Percentiles rank a stretch among this genome's conserved stretches.
Evolutionary conservation across 2,113 vertebrate species (phyloP).

Genomic region (Panthera tigris): DNA sequence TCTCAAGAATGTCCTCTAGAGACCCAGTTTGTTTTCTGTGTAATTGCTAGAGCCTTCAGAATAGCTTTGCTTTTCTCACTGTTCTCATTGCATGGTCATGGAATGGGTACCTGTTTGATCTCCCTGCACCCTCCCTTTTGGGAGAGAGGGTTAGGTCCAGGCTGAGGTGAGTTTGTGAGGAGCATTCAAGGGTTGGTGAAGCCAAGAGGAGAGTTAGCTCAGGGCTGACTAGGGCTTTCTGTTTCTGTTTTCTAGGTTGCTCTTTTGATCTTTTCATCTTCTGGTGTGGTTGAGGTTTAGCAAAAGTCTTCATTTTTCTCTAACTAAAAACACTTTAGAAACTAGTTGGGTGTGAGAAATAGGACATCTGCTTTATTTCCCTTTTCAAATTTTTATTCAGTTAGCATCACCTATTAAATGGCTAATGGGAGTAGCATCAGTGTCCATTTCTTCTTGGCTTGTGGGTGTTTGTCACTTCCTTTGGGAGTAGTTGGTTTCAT

Average conservation of each 20-base stretch:
- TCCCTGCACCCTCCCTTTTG: neutral
- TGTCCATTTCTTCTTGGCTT: neutral
- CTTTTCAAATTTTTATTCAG: slow-evolving; percentile 20
- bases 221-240: neutral
- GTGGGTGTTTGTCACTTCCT: neutral
- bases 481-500: neutral
- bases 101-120: slow-evolving; percentile 10
- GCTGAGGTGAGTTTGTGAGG: slow-evolving; percentile 48
- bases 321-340: neutral
- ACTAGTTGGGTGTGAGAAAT: neutral
- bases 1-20: slow-evolving; percentile 58
- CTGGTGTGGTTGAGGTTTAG: neutral
- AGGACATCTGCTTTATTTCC: neutral
- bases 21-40: slow-evolving; percentile 59
- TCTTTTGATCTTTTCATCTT: slow-evolving; percentile 40
- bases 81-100: neutral
- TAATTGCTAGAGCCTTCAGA: slow-evolving; percentile 34
- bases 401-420: neutral
- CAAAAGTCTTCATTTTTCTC: slow-evolving; percentile 28
- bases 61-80: neutral
- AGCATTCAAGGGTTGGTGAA: neutral
- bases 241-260: slow-evolving; percentile 17
- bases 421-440: neutral
- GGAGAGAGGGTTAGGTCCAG: neutral
- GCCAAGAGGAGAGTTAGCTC: neutral